Evolutionary conservation across 2,797 vertebrate genomes (phyloP), one percentile per base, ranked within the genome.

Genomic region (Gobionotothen gibberifrons): DNA sequence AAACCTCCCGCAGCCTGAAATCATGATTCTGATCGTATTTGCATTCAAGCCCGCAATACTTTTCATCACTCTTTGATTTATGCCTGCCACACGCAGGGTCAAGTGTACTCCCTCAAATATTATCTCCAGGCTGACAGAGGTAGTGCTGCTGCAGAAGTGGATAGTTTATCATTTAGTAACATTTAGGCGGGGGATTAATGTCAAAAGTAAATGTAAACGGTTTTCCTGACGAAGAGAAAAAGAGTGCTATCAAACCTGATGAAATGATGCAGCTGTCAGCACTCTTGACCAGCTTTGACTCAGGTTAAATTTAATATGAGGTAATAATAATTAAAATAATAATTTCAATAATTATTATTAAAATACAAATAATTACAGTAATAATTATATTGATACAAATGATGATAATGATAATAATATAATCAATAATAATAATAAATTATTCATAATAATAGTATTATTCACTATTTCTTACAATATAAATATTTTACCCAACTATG

Each of bases 21-120:
- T 71, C 62, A 62, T 16, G 42, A 79, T 66, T 85, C 73, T 48
- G 29, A 22, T 52, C 74, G 60, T 61, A 84, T 92, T 88, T 87
- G 83, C 77, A 88, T 90, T 88, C 85, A 72, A 64, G 52, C 48
- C 53, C 2, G 10, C 1, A 11, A 68, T 19, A 64, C 62, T 80
- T 74, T 71, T 75, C 46, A 65, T 70, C 72, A 68, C 15, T 60
- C 7, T 1, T 40, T 76, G 79, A 75, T 85, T 84, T 85, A 85
- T 82, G 75, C 55, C 71, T 72, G 74, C 53, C 71, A 74, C 75
- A 60, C 54, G 68, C 43, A 11, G 72, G 83, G 86, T 89, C 86
- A 88, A 84, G 72, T 74, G 70, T 58, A 22, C 63, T 87, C 54
- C 72, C 79, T 87, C 84, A 89, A 85, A 89, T 70, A 74, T 82